A percentile compares a stretch with the other conserved stretches of the same genome.
Evolutionary conservation across 1,140 invertebrate genomes (phyloP).

Genomic region (Lasioglossum baleicum): DNA sequence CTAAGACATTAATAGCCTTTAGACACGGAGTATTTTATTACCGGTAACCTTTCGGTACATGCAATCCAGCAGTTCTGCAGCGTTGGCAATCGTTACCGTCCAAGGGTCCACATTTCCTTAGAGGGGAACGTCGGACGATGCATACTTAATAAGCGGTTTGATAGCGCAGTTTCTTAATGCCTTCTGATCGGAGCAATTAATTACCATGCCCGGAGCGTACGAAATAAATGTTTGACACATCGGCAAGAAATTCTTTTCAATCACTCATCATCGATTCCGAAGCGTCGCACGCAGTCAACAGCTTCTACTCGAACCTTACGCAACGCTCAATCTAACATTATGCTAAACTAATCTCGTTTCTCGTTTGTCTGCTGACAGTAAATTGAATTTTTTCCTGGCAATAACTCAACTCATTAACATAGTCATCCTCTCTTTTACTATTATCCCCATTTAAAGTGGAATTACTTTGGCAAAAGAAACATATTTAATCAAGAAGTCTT

Average conservation of each 20-base stretch:
- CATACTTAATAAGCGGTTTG: conserved; percentile 60
- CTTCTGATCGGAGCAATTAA: conserved; percentile 65
- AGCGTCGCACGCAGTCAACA: conserved; percentile 19
- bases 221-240: conserved; percentile 46
- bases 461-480: no score
- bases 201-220: conserved; percentile 49
- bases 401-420: no score
- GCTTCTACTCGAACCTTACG: not conserved
- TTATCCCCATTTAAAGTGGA: no score
- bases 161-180: conserved; percentile 62
- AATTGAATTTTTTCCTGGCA: no score
- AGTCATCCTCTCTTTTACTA: no score
- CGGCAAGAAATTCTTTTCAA: conserved; percentile 41
- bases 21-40: conserved; percentile 62
- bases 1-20: conserved; percentile 61
- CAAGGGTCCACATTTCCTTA: conserved; percentile 58
- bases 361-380: not conserved
- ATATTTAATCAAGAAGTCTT: no score
- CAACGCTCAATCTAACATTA: not conserved
- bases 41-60: conserved; percentile 61
- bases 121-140: conserved; percentile 54
- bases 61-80: conserved; percentile 48
- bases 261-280: conserved; percentile 35
- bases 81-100: conserved; percentile 54
- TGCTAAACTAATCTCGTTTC: not conserved